Evolutionary conservation across 2,888 invertebrate genomes (phyloP).

Genomic region (Sinopyrophorus schimmeli): DNA sequence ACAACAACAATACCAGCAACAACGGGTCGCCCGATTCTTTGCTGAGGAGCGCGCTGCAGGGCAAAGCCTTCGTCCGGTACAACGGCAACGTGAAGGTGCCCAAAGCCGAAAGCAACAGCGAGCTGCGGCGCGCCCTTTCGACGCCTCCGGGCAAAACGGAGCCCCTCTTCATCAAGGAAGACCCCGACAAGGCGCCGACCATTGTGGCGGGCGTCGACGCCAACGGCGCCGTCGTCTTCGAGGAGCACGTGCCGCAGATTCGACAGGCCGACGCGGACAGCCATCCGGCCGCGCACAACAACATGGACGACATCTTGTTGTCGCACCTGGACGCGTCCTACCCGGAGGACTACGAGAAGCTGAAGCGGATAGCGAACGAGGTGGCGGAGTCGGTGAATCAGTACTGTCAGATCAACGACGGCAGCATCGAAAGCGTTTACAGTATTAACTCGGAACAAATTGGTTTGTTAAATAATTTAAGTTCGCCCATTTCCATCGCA

Average conservation of each 20-base stretch:
- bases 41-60: conserved; percentile 80
- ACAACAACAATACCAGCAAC: conserved; percentile 56
- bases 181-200: conserved; percentile 49
- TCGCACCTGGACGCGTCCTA: conserved; percentile 70
- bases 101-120: conserved; percentile 54
- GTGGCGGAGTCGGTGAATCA: conserved; percentile 77
- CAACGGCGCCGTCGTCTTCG: conserved; percentile 49
- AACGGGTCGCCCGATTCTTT: conserved; percentile 68
- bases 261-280: conserved; percentile 54
- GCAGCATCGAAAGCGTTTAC: conserved; percentile 61
- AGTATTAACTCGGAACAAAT: conserved; percentile 53
- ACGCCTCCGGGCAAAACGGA: conserved; percentile 56
- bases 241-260: conserved; percentile 50
- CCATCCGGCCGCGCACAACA: conserved; percentile 59
- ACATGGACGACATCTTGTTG: conserved; percentile 71
- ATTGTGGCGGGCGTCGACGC: conserved; percentile 53
- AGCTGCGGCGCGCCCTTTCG: conserved; percentile 61
- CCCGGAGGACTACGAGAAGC: conserved; percentile 82
- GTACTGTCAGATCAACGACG: conserved; percentile 62
- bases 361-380: conserved; percentile 82
- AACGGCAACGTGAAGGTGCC: conserved; percentile 48
- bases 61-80: conserved; percentile 63
- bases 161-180: conserved; percentile 50
- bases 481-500: conserved; percentile 54
- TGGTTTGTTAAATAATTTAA: conserved; percentile 50